Evolutionary conservation across 2,888 invertebrate species (phyloP).

Genomic region (Scaptodrosophila latifasciaeformis): DNA sequence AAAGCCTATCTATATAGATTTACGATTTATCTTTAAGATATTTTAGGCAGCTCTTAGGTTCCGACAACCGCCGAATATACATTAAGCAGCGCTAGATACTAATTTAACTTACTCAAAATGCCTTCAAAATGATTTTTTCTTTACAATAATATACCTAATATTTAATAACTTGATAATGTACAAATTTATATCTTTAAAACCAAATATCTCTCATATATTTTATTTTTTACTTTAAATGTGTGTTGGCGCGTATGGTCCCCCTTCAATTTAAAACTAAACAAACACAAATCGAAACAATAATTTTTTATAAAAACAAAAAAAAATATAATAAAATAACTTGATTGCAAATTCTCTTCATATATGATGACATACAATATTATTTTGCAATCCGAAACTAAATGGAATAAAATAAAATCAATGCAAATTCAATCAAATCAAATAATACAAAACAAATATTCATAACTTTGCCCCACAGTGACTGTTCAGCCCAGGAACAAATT

Average conservation of each 20-base stretch:
- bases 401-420: slow-evolving; percentile 27
- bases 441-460: slow-evolving; percentile 57
- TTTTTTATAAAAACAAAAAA: too few relatives aligned
- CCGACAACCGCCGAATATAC: slow-evolving; percentile 9
- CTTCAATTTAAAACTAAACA: slow-evolving; percentile 22
- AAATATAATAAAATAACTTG: background rate
- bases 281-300: slow-evolving; percentile 26
- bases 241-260: slow-evolving; percentile 38
- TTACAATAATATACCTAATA: background rate
- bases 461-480: slow-evolving; percentile 77
- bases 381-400: slow-evolving; percentile 23
- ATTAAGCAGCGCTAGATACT: slow-evolving; percentile 26
- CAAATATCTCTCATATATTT: slow-evolving; percentile 4
- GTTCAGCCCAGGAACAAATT: slow-evolving; percentile 82
- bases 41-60: slow-evolving; percentile 11
- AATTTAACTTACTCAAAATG: slow-evolving; percentile 2
- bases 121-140: background rate
- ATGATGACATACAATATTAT: background rate
- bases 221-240: slow-evolving; percentile 15
- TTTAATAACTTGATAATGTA: background rate
- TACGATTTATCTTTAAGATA: slow-evolving; percentile 6
- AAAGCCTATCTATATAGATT: slow-evolving; percentile 18
- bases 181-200: background rate
- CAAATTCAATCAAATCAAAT: slow-evolving; percentile 44
- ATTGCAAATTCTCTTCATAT: background rate